A percentile compares a stretch with the other conserved stretches of the same genome.
These are phyloP conservation scores for Julus scanicus DNA, from an alignment of 2,888 invertebrate genomes.

Conservation along the genomic window DNA sequence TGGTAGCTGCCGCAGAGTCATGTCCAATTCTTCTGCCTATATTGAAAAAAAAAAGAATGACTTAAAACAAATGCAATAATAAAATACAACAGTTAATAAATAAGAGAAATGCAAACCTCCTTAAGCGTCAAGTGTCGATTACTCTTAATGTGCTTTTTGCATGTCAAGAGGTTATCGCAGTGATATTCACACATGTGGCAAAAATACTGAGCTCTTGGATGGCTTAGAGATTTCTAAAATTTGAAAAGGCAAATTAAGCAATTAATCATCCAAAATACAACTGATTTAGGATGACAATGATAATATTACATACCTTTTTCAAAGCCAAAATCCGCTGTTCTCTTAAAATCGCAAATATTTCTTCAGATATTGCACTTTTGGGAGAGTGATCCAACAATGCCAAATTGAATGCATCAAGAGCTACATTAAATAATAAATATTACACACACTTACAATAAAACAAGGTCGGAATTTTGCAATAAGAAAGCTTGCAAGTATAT, in stretches of 20 bases:
- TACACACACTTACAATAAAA: not conserved
- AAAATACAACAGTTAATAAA: not conserved
- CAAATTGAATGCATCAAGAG: slow-evolving; percentile 22
- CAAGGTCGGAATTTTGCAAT: not conserved
- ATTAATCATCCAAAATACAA: not conserved
- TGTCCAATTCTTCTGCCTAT: slow-evolving; percentile 44
- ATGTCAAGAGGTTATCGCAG: slow-evolving; percentile 63
- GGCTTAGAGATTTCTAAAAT: slow-evolving; percentile 63
- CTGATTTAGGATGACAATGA: not conserved
- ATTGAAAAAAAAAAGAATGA: not conserved
- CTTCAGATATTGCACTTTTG: slow-evolving; percentile 17
- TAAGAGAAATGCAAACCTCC: slow-evolving; percentile 9
- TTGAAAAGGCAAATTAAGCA: not conserved
- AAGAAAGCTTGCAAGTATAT: too few species aligned
- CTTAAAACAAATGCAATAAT: not conserved
- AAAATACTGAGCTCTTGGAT: slow-evolving; percentile 64
- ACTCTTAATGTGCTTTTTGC: slow-evolving; percentile 64
- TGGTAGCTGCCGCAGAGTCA: slow-evolving; percentile 44
- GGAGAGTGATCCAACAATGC: slow-evolving; percentile 4
- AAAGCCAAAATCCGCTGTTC: slow-evolving; percentile 41
- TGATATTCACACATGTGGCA: slow-evolving; percentile 67
- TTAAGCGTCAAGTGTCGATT: slow-evolving; percentile 61
- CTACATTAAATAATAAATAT: not conserved
- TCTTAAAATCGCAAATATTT: slow-evolving; percentile 36
- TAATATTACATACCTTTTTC: not conserved